phyloP scores from a whole-genome alignment of 2,113 vertebrate genomes.

The Phyllopteryx taeniolatus region DNA sequence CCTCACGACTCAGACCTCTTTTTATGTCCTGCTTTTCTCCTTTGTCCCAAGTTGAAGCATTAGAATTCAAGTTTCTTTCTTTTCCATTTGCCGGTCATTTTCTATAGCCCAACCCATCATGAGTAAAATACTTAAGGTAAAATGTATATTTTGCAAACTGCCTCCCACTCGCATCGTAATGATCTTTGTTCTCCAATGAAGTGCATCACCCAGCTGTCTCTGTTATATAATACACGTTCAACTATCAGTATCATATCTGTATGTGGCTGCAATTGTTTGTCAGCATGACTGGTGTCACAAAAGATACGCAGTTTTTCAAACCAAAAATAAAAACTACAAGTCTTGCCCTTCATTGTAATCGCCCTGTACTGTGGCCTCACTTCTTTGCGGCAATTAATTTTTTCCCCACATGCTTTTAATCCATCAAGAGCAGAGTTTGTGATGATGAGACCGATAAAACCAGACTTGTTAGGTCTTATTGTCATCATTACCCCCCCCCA shows the following conservation, averaged over 20 bases:
- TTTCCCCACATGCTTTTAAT: no score
- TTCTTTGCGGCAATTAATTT: no score
- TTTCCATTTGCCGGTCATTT: neutral
- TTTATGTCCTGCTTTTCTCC: neutral
- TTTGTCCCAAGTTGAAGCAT: neutral
- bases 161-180: slow-evolving; percentile 20
- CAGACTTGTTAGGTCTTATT: no score
- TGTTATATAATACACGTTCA: slow-evolving; percentile 4
- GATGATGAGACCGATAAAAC: no score
- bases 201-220: neutral
- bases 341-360: no score
- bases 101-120: neutral
- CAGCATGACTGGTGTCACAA: slow-evolving; percentile 6
- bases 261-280: slow-evolving; percentile 31
- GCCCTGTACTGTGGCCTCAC: no score
- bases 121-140: neutral
- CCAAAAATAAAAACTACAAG: no score
- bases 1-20: neutral
- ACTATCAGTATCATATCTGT: slow-evolving; percentile 25
- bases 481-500: no score
- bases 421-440: no score
- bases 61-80: neutral
- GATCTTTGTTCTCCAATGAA: slow-evolving; percentile 1
- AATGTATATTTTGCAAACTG: slow-evolving; percentile 20
- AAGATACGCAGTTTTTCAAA: no score